phyloP scores from a whole-genome alignment of 2,797 vertebrate genomes.

The Bucorvus abyssinicus region DNA sequence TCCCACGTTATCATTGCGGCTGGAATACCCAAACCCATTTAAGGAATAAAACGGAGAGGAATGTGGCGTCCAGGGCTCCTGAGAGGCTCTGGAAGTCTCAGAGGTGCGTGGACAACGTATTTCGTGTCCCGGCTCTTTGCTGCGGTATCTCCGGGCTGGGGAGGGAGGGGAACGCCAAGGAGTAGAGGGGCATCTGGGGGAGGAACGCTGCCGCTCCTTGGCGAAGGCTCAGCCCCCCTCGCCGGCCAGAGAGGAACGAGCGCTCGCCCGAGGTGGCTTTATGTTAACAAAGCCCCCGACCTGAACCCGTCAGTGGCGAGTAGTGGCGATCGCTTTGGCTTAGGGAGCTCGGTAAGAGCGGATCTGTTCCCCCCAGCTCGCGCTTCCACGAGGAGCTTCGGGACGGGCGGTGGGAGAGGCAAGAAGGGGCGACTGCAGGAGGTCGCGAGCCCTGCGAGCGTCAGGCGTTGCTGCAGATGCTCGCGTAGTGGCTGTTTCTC shows the following conservation, averaged over 20 bases:
- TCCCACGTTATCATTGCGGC: constrained; percentile 25
- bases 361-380: too few relatives aligned
- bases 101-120: background rate
- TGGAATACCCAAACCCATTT: constrained; percentile 21
- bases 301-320: too few relatives aligned
- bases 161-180: background rate
- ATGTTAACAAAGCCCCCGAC: background rate
- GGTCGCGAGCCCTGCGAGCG: background rate
- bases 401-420: background rate
- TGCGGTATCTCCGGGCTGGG: background rate
- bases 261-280: background rate
- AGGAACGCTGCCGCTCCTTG: rapidly evolving
- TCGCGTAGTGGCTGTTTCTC: rapidly evolving
- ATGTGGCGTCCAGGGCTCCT: background rate
- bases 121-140: background rate
- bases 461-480: background rate
- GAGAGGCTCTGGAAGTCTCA: constrained; percentile 5
- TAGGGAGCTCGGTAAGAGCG: rapidly evolving
- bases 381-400: rapidly evolving
- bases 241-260: background rate
- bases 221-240: background rate
- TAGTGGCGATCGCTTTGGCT: too few relatives aligned
- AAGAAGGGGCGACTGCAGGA: background rate
- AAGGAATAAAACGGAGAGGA: constrained; percentile 44
- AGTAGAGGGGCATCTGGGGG: background rate